Conservation (phyloP, 2,888 invertebrate genomes). For the Spicauda simplicius region DNA sequence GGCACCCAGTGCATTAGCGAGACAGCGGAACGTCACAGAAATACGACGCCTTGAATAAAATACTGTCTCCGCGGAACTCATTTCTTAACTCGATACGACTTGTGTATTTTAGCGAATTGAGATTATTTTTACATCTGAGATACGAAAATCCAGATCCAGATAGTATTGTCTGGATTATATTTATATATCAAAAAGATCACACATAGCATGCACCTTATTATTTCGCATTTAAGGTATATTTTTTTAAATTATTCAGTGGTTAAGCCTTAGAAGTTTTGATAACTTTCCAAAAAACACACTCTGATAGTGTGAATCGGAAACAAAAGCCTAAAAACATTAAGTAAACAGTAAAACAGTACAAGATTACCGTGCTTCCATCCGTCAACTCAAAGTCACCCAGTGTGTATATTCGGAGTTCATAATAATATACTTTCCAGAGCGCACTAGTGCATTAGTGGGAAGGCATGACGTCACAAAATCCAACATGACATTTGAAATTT, state of each 20-base stretch:
- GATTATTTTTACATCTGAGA: not conserved
- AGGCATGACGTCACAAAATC: not conserved
- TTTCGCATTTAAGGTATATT: no score
- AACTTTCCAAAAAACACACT: no score
- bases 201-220: not conserved
- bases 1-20: not conserved
- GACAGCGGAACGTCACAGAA: not conserved
- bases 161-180: not conserved
- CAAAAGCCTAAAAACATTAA: no score
- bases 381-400: not conserved
- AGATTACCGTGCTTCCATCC: not conserved
- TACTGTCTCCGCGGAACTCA: slow-evolving; percentile 12
- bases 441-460: no score
- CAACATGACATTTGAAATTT: not conserved
- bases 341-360: no score
- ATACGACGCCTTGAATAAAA: slow-evolving; percentile 18
- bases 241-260: no score
- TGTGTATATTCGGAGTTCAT: not conserved
- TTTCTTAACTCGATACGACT: slow-evolving; percentile 16
- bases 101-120: slow-evolving; percentile 10
- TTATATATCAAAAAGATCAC: not conserved
- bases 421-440: not conserved
- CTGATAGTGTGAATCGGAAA: no score
- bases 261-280: no score
- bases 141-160: not conserved